Evolutionary conservation across 2,888 invertebrate species (phyloP).

Genomic region (Tenthredo scrophulariae): DNA sequence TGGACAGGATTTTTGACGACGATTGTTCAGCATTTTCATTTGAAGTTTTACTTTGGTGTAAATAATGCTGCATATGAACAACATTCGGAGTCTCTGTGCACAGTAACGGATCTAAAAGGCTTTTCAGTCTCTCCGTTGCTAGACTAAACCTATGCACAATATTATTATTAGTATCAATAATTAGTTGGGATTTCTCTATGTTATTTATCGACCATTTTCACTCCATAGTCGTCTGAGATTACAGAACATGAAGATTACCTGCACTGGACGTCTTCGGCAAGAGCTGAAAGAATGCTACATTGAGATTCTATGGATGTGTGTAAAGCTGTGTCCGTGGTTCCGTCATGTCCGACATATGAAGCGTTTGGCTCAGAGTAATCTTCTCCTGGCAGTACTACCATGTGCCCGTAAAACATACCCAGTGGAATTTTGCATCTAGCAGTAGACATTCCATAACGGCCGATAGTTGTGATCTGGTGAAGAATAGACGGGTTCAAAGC

Average conservation of each 20-base stretch:
- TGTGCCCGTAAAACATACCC: conserved; percentile 96
- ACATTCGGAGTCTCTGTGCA: conserved; percentile 91
- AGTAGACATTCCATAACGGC: conserved; percentile 94
- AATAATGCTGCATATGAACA: conserved; percentile 91
- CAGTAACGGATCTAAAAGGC: conserved; percentile 88
- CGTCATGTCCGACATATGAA: conserved; percentile 68
- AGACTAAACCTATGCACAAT: conserved; percentile 81
- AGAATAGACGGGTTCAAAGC: conserved; percentile 8
- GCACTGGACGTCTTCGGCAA: conserved; percentile 90
- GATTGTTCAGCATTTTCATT: conserved; percentile 82
- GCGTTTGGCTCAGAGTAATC: conserved; percentile 76
- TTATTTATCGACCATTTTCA: background rate
- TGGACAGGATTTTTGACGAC: conserved; percentile 81
- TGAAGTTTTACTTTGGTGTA: conserved; percentile 78
- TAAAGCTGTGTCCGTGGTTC: conserved; percentile 67
- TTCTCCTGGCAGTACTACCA: conserved; percentile 85
- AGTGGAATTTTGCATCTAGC: conserved; percentile 94
- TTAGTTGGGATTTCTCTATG: background rate
- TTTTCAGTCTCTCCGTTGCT: conserved; percentile 91
- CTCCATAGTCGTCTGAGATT: background rate
- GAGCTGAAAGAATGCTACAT: conserved; percentile 83
- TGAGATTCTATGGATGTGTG: conserved; percentile 80
- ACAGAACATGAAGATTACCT: conserved; percentile 78
- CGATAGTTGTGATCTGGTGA: conserved; percentile 91
- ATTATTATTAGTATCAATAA: background rate